These are phyloP conservation scores for Ifrita kowaldi DNA, from an alignment of 2,113 vertebrate genomes.

Conservation along the genomic window DNA sequence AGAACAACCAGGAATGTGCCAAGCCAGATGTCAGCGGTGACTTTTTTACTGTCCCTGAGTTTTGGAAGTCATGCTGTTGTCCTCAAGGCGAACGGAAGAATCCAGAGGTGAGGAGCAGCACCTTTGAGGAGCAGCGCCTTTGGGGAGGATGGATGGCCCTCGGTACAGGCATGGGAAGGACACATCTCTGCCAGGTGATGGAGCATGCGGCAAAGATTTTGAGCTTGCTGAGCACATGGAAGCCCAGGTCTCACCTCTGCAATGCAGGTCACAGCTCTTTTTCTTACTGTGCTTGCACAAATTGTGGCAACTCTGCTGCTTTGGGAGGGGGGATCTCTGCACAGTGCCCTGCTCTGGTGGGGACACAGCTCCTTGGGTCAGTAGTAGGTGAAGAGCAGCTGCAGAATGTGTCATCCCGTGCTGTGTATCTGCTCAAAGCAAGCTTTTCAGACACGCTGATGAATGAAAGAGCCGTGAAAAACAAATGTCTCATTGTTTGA, in stretches of 20 bases:
- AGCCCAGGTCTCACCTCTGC: neutral
- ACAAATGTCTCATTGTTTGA: slow-evolving; percentile 6
- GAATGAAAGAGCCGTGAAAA: slow-evolving; percentile 3
- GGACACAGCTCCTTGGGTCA: neutral
- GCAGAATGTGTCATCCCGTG: neutral
- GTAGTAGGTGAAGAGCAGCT: neutral
- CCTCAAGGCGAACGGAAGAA: neutral
- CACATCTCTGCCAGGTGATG: neutral
- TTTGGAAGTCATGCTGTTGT: neutral
- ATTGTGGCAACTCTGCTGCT: neutral
- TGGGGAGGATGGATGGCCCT: neutral
- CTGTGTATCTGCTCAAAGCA: neutral
- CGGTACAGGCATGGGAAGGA: accelerated
- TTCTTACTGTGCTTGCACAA: accelerated
- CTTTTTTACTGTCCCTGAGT: neutral
- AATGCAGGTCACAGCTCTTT: neutral
- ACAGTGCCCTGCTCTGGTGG: neutral
- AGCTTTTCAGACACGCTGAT: neutral
- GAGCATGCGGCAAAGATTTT: accelerated
- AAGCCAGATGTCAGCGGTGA: neutral
- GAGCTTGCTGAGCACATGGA: neutral
- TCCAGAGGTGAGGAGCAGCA: neutral
- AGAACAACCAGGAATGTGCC: neutral
- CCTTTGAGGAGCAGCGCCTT: neutral
- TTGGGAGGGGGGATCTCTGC: neutral